Conservation (phyloP, 1,140 invertebrate species). For the Phenacoccus solenopsis region DNA sequence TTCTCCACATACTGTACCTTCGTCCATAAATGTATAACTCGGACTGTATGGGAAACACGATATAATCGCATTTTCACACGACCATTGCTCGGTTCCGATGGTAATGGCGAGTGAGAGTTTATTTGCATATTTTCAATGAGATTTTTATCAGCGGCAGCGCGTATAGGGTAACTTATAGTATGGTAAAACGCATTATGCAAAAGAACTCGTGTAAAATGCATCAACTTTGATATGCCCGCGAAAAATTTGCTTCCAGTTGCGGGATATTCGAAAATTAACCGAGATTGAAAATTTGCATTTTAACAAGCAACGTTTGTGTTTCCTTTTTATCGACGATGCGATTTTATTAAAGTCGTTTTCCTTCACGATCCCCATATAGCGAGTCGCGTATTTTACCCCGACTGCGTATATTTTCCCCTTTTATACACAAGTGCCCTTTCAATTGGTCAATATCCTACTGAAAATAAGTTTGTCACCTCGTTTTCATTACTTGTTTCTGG, state of each 20-base stretch:
- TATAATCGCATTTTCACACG: background rate
- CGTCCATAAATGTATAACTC: too few relatives aligned
- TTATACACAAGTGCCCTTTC: background rate
- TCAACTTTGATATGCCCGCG: conserved; percentile 2
- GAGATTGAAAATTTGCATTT: conserved; percentile 18
- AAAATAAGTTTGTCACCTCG: too few relatives aligned
- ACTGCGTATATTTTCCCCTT: too few relatives aligned
- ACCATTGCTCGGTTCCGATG: background rate
- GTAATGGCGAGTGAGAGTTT: background rate
- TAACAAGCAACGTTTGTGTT: conserved; percentile 10
- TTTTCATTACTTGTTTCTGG: too few relatives aligned
- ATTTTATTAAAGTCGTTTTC: background rate
- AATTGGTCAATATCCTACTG: conserved; percentile 1
- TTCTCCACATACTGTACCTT: too few relatives aligned
- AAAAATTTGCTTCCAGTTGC: background rate
- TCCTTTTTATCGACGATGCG: conserved; percentile 9
- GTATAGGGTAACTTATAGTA: background rate
- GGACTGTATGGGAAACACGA: too few relatives aligned
- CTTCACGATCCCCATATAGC: background rate
- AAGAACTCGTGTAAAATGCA: conserved; percentile 5
- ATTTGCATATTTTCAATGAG: conserved; percentile 14
- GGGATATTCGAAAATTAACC: conserved; percentile 5
- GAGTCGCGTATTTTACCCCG: too few relatives aligned
- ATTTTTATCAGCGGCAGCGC: conserved; percentile 5
- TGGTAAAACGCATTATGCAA: conserved; percentile 12